Evolutionary conservation across 2,797 vertebrate species (phyloP), one percentile per base, ranked within the genome.

Genomic region (Linurgus olivaceus): DNA sequence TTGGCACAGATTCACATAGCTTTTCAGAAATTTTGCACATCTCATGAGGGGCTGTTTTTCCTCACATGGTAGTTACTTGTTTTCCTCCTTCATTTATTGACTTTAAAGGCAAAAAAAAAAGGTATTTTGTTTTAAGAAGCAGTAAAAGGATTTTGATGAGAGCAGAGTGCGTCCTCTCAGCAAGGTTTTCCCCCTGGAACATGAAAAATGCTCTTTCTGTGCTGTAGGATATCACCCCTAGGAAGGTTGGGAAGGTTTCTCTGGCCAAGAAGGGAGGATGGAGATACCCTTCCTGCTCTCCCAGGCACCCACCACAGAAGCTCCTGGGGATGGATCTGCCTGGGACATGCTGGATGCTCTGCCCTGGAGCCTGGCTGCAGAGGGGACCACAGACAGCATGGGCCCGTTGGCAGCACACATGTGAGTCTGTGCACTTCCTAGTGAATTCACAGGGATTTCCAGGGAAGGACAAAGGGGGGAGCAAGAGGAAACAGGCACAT

Each of bases 301-400:
- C 42, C 28, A 71, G 37, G 61, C 37, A 44, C 10, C 17, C 4
- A 1, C 18, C 2, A 1, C 8, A 63, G 48, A 45, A 61, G 28
- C 4, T 14, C 17, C 51, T 1, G 0, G 25, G n/a, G 35, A 3
- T 25, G 50, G 15, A 2, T 24, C 7, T 52, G 45, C 42, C 26
- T 25, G 51, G 68, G 63, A 18, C 28, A 9, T 0, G 0, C 10
- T 17, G 58, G 6, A 9, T 35, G 47, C 52, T 42, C 10, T 25
- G 50, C 17, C 48, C 67, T 28, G n/a, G 5, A 4, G 40, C n/a
- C 40, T 4, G 44, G 7, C 8, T 19, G 59, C 35, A 19, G 26
- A 0, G 0, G 29, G 59, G 29, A 40, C 18, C 2, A 0, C 0
- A 4, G 20, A 17, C 18, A 42, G 29, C 21, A 15, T 0, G 0